These are phyloP conservation scores for Musca domestica DNA, from an alignment of 1,140 invertebrate genomes.

Conservation along the genomic window DNA sequence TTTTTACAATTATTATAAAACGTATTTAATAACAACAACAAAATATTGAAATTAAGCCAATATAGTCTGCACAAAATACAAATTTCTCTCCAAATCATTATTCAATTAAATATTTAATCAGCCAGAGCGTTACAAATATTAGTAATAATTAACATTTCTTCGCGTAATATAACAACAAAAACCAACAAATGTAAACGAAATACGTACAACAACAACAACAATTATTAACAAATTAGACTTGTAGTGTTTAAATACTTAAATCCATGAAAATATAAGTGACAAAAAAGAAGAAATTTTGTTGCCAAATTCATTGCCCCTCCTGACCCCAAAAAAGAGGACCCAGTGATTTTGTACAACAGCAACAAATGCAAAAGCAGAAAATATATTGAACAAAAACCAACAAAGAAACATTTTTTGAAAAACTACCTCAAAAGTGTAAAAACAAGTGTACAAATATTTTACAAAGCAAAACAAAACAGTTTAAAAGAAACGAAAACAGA, in stretches of 20 bases:
- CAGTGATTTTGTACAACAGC: slow-evolving; percentile 1
- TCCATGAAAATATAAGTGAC: neutral
- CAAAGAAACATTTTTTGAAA: slow-evolving; percentile 9
- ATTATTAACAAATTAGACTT: neutral
- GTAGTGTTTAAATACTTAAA: neutral
- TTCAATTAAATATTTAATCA: slow-evolving; percentile 1
- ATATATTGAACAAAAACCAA: neutral
- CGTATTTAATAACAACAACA: slow-evolving; percentile 3
- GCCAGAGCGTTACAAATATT: neutral
- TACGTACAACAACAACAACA: slow-evolving; percentile 7
- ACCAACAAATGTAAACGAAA: slow-evolving; percentile 8
- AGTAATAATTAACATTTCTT: neutral
- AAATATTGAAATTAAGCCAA: neutral
- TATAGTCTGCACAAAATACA: slow-evolving; percentile 20
- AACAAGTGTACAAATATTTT: slow-evolving; percentile 21
- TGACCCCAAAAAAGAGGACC: neutral
- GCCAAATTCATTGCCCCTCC: neutral
- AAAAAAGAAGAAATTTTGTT: neutral
- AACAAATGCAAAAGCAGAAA: neutral
- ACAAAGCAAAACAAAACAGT: neutral
- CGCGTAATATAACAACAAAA: neutral
- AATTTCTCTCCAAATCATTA: slow-evolving; percentile 10
- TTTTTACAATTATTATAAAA: slow-evolving; percentile 9
- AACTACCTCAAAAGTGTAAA: slow-evolving; percentile 22
- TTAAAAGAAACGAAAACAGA: slow-evolving; percentile 15